Percentiles rank a stretch among this genome's conserved stretches.
Conservation (phyloP, 2,797 vertebrate species). For the Pelochelys cantorii region DNA sequence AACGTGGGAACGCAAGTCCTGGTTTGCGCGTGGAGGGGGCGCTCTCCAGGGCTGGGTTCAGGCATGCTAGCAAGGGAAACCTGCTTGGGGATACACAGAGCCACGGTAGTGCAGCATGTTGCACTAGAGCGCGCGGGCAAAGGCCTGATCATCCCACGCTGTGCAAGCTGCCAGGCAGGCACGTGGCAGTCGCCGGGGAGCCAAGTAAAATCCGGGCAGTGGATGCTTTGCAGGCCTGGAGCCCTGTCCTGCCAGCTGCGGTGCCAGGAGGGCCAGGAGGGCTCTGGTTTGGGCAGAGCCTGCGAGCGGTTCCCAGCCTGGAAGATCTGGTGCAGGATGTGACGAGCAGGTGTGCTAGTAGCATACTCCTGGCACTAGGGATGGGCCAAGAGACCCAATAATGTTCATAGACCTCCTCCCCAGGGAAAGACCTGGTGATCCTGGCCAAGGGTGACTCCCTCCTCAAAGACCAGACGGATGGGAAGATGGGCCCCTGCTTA, state of each 20-base stretch:
- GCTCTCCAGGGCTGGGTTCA: not conserved
- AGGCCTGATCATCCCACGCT: too few species aligned
- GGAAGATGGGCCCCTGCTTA: too few species aligned
- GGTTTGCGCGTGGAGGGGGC: not conserved
- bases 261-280: not conserved
- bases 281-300: not conserved
- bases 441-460: too few species aligned
- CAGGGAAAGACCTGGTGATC: too few species aligned
- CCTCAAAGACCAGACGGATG: too few species aligned
- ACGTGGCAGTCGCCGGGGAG: fast-evolving
- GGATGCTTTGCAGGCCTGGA: not conserved
- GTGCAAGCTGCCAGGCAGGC: too few species aligned
- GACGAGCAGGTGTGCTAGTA: not conserved
- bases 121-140: too few species aligned
- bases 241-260: not conserved
- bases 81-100: not conserved
- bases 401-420: too few species aligned
- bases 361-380: not conserved
- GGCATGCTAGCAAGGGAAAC: not conserved
- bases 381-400: too few species aligned
- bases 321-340: not conserved
- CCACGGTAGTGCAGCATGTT: not conserved
- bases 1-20: not conserved
- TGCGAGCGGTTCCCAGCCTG: not conserved
- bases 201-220: not conserved